These are phyloP conservation scores for Mechanitis messenoides DNA, from an alignment of 2,888 invertebrate genomes.

Conservation along the genomic window DNA sequence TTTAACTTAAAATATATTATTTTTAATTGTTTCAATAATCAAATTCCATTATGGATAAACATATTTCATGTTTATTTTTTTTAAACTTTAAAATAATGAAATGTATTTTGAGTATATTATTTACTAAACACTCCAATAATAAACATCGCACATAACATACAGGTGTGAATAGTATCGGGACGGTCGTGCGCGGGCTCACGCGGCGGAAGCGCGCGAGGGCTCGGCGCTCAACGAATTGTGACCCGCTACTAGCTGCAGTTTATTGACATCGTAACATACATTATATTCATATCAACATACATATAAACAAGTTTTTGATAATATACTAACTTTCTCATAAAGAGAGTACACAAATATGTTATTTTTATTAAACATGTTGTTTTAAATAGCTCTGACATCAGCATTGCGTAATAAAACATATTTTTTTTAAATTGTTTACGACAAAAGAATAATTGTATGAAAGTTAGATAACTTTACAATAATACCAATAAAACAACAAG, in stretches of 20 bases:
- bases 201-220: conserved; percentile 37
- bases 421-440: no score
- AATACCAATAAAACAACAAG: neutral
- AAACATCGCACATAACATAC: conserved; percentile 8
- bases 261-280: conserved; percentile 32
- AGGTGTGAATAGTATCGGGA: conserved; percentile 17
- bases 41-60: no score
- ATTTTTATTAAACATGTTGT: no score
- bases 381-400: no score
- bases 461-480: no score
- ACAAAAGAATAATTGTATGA: neutral
- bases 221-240: conserved; percentile 29
- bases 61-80: no score
- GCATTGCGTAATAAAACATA: no score
- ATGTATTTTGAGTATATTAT: neutral
- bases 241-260: conserved; percentile 23
- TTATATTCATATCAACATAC: conserved; percentile 6
- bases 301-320: neutral
- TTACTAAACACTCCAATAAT: neutral
- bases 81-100: no score
- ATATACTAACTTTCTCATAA: no score
- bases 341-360: no score
- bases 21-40: no score
- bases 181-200: conserved; percentile 25
- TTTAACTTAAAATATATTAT: neutral